Evolutionary conservation across 2,113 vertebrate species (phyloP).

Genomic region (Progne subis): DNA sequence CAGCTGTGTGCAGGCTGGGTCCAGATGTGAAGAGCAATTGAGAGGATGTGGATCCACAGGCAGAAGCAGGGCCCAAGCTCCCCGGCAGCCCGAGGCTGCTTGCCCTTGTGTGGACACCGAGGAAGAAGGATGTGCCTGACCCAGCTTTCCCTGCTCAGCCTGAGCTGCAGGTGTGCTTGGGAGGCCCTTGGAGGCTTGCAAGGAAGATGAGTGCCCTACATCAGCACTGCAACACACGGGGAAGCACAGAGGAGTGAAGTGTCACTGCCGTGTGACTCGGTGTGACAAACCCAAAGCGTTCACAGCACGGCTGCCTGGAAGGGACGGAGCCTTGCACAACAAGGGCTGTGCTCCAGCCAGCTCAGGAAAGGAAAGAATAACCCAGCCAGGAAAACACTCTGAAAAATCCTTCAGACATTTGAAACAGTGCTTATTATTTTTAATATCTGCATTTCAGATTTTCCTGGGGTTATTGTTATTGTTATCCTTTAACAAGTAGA

Average conservation of each 20-base stretch:
- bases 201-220: fast-evolving
- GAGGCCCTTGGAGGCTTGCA: neutral
- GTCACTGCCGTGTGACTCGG: neutral
- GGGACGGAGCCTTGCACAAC: neutral
- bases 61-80: neutral
- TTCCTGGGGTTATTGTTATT: neutral
- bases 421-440: neutral
- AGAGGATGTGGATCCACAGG: neutral
- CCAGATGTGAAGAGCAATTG: neutral
- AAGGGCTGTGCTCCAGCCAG: neutral
- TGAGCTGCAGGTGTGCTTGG: fast-evolving
- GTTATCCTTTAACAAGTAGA: neutral
- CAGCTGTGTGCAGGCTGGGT: neutral
- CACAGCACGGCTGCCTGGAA: neutral
- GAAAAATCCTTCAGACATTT: neutral
- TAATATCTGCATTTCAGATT: neutral
- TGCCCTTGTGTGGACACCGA: neutral
- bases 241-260: neutral
- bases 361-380: neutral
- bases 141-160: neutral
- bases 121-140: neutral
- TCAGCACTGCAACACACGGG: neutral
- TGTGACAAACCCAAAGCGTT: neutral
- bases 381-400: neutral
- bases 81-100: fast-evolving